Base-by-base conservation (phyloP, 92 coral and sea anemone genomes). In the Parazoanthus swiftii region DNA sequence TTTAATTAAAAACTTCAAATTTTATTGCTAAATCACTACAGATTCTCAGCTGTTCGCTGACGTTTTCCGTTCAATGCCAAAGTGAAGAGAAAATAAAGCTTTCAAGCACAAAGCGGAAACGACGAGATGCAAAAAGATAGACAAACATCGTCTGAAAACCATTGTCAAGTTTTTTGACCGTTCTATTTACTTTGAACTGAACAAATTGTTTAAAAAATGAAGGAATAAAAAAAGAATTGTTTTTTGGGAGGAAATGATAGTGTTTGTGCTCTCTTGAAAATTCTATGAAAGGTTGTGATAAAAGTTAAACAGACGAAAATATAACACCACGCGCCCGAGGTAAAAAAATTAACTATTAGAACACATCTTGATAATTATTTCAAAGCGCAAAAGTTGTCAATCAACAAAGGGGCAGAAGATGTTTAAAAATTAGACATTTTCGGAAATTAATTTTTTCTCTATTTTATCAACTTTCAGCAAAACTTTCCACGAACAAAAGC, bases 131-230 rank as follows among this genome's bases (percentile, higher is more conserved):
- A 66, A 50, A 79, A 14, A 79, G 23, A 68, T 16, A 68, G 74
- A 81, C 29, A 66, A 14, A 59, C 44, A 83, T 46, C 23, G 54
- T 67, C 77, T 68, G 66, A 70, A 2, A 56, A 39, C 44, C 25
- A 70, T 72, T 84, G 77, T 84, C 25, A 43, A 82, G 39, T 5
- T 46, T 70, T 71, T 72, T 71, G 26, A 50, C 79, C 87, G 87
- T 84, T 84, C 79, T 82, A 25, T 39, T 82, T 82, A n/a, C 86
- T 84, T 29, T 15, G 79, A 66, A 44, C 58, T 50, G 35, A 70
- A 16, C 77, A 46, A 71, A 84, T 36, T 84, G 77, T 84, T 77
- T 36, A 33, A 80, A 29, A 33, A 33, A 6, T 48, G 43, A 76
- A 37, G 43, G 48, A 46, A 79, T 23, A 44, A 79, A 44, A 29